phyloP scores from a whole-genome alignment of 2,888 invertebrate genomes.

The Hedychridium roseum region DNA sequence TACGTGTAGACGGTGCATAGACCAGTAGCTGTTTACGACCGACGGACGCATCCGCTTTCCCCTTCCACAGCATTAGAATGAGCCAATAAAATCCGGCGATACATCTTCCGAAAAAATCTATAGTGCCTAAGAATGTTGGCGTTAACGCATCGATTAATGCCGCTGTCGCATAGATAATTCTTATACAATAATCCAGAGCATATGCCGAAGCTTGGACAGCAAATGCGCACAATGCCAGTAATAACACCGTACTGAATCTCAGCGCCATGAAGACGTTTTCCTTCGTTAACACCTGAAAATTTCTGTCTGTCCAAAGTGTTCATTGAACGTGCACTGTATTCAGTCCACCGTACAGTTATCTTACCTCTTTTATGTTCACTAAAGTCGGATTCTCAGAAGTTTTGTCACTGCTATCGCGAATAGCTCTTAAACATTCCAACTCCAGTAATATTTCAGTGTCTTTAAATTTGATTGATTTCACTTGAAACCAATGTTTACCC shows the following conservation, averaged over 20 bases:
- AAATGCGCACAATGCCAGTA: background rate
- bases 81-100: slow-evolving; percentile 3
- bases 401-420: background rate
- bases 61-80: slow-evolving; percentile 3
- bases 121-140: background rate
- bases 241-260: background rate
- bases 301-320: background rate
- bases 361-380: background rate
- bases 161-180: background rate
- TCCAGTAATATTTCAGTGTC: background rate
- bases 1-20: too few relatives aligned
- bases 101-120: background rate
- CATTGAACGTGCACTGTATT: background rate
- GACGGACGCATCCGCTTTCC: too few relatives aligned
- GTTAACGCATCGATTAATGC: background rate
- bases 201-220: background rate
- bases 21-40: too few relatives aligned
- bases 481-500: background rate
- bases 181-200: background rate
- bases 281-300: background rate
- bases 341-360: background rate
- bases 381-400: background rate
- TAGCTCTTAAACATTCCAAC: background rate
- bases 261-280: background rate
- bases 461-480: background rate